Evolutionary conservation across 2,113 vertebrate species (phyloP).

Genomic region (Cathartes aura): DNA sequence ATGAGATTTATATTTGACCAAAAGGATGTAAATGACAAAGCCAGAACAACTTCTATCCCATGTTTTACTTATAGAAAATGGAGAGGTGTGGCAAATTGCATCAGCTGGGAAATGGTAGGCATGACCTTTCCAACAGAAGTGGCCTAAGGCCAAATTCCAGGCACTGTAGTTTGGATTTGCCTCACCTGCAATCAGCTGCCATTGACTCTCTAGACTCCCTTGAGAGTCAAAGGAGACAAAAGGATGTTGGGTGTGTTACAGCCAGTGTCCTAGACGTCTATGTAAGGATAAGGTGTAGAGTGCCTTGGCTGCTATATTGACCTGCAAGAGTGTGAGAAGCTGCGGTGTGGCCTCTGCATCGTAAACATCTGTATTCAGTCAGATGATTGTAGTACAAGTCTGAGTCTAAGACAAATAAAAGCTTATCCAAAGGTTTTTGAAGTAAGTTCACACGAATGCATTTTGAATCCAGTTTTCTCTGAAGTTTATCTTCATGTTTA

Average conservation of each 20-base stretch:
- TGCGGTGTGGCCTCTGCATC: background rate
- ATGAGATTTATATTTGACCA: background rate
- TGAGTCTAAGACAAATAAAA: background rate
- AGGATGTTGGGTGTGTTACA: background rate
- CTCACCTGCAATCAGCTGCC: background rate
- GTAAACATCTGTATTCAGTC: background rate
- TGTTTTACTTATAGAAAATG: background rate
- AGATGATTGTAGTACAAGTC: background rate
- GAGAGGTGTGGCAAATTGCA: background rate
- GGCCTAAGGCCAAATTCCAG: background rate
- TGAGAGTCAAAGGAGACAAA: background rate
- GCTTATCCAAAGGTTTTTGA: background rate
- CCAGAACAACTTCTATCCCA: background rate
- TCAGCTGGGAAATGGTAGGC: background rate
- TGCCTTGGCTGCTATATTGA: no score
- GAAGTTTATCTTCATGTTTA: background rate
- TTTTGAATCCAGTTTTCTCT: background rate
- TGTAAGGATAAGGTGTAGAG: background rate
- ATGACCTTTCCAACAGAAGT: background rate
- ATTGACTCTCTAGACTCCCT: background rate
- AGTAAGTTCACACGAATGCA: background rate
- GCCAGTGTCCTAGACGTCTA: accelerated
- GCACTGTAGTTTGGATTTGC: background rate
- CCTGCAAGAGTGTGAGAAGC: background rate
- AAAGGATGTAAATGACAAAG: background rate